Conservation (phyloP, 2,797 vertebrate genomes). For the Poeciliopsis turneri region DNA sequence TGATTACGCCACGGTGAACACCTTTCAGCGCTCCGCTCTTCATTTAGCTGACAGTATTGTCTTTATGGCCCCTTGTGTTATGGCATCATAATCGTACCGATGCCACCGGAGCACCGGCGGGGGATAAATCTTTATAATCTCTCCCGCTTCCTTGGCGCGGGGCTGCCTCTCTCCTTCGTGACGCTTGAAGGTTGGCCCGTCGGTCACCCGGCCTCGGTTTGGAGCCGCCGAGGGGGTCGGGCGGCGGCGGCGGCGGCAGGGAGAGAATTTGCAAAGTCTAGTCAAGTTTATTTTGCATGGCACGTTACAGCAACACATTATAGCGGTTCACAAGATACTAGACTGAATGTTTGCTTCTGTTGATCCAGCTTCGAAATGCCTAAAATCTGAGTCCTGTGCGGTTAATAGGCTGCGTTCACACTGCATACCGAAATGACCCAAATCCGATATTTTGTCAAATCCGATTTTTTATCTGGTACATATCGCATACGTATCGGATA, state of each 20-base stretch:
- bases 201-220: constrained; percentile 49
- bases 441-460: no score
- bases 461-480: no score
- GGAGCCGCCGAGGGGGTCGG: constrained; percentile 14
- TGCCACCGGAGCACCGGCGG: constrained; percentile 23
- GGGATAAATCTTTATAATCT: constrained; percentile 70
- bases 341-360: no score
- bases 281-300: no score
- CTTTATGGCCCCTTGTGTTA: constrained; percentile 76
- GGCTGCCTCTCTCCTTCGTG: constrained; percentile 22
- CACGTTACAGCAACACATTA: no score
- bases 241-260: neutral
- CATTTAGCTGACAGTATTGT: constrained; percentile 76
- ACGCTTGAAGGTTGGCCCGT: constrained; percentile 47
- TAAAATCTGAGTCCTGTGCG: no score
- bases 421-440: no score
- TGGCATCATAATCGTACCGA: constrained; percentile 72
- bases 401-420: no score
- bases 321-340: no score
- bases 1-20: constrained; percentile 64
- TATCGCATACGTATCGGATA: no score
- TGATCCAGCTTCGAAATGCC: no score
- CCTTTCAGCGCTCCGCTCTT: constrained; percentile 62
- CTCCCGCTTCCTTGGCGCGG: neutral
- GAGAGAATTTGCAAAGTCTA: neutral